Conservation (phyloP, 1,140 invertebrate genomes). For the Leucophenga varia region DNA sequence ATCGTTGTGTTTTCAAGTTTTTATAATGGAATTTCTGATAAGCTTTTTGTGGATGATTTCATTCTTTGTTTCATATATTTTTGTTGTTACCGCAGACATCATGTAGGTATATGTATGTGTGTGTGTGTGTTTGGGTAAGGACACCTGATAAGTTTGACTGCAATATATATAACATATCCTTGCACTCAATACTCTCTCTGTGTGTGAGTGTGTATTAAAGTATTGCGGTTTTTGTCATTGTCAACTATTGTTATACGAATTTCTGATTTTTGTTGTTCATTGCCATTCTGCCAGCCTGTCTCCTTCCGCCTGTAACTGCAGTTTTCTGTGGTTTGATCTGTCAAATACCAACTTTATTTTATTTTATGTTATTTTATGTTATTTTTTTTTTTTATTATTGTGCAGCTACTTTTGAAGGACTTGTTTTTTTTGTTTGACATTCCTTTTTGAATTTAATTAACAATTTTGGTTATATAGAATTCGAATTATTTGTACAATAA, state of each 20-base stretch:
- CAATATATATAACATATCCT: no score
- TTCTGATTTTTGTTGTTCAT: conserved; percentile 25
- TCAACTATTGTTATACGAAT: conserved; percentile 36
- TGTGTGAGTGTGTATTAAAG: conserved; percentile 28
- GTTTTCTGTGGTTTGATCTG: not conserved
- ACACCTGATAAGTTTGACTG: no score
- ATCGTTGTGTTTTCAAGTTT: conserved; percentile 25
- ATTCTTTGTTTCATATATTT: conserved; percentile 12
- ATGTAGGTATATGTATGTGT: conserved; percentile 1
- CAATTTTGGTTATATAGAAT: no score
- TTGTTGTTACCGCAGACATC: conserved; percentile 28
- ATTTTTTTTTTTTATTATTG: no score
- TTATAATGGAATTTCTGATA: conserved; percentile 52
- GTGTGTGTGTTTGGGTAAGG: conserved; percentile 9
- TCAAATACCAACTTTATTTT: not conserved
- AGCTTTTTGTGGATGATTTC: conserved; percentile 24
- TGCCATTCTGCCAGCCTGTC: no score
- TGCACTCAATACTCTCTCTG: no score
- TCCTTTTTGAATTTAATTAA: no score
- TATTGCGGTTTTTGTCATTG: conserved; percentile 35
- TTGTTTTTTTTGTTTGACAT: no score
- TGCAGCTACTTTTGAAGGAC: no score
- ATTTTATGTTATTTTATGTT: no score
- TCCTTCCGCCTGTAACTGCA: no score
- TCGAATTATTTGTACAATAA: no score